These are phyloP conservation scores for Alexandromys fortis DNA, from an alignment of 2,113 vertebrate genomes.

Conservation along the genomic window DNA sequence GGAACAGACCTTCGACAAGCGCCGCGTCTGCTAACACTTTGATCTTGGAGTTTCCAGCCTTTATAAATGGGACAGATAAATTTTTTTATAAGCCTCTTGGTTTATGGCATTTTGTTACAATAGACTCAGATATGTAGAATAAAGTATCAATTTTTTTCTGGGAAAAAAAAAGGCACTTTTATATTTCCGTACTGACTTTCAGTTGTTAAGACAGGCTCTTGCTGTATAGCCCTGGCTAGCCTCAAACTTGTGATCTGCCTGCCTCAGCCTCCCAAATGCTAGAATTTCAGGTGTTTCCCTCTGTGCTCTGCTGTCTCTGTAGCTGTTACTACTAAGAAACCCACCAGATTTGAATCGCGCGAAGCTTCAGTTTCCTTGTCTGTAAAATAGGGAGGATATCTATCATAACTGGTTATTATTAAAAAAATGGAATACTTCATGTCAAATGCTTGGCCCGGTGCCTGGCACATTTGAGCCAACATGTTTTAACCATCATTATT, in stretches of 20 bases:
- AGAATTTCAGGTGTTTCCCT: neutral
- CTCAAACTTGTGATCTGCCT: neutral
- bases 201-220: neutral
- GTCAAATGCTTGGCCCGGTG: neutral
- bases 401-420: neutral
- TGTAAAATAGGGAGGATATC: neutral
- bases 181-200: neutral
- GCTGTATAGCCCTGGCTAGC: neutral
- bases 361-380: neutral
- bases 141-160: neutral
- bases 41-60: neutral
- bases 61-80: neutral
- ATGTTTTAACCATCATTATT: neutral
- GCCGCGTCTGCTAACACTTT: neutral
- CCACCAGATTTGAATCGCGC: neutral
- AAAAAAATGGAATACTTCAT: neutral
- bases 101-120: neutral
- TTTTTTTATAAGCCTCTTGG: neutral
- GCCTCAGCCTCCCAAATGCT: neutral
- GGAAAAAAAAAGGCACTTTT: neutral
- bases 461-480: neutral
- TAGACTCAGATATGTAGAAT: neutral
- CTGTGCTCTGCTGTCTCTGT: neutral
- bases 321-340: neutral
- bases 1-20: neutral